A percentile compares a stretch with the other conserved stretches of the same genome.
These are phyloP conservation scores for Rapana venosa DNA, from an alignment of 2,888 invertebrate species.

Conservation along the genomic window DNA sequence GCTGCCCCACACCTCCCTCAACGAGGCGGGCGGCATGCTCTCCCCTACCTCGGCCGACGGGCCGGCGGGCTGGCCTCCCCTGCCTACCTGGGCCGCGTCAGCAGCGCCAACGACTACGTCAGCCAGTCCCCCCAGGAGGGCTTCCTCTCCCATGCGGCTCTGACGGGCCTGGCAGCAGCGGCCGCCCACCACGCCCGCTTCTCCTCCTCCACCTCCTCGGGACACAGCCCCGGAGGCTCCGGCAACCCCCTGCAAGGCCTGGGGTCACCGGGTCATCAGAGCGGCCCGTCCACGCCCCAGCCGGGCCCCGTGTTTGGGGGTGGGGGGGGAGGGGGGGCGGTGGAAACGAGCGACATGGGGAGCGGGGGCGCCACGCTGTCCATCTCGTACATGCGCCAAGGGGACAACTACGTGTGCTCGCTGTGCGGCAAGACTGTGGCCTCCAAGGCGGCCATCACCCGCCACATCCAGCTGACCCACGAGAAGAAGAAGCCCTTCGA, in stretches of 20 bases:
- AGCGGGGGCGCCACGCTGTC: slow-evolving; percentile 46
- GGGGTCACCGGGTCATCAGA: not conserved
- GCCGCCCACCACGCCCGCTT: slow-evolving; percentile 41
- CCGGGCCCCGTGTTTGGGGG: not conserved
- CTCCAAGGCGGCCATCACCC: slow-evolving; percentile 69
- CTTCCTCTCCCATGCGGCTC: slow-evolving; percentile 36
- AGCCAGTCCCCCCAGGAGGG: slow-evolving; percentile 20
- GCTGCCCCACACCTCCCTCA: slow-evolving; percentile 39
- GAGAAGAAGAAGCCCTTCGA: slow-evolving; percentile 62
- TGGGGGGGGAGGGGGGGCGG: not conserved
- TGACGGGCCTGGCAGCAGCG: slow-evolving; percentile 35
- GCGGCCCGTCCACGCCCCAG: not conserved
- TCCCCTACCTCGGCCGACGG: slow-evolving; percentile 6
- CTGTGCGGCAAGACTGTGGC: slow-evolving; percentile 68
- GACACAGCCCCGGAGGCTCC: slow-evolving; percentile 8
- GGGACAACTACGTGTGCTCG: slow-evolving; percentile 60
- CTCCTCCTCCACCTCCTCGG: slow-evolving; percentile 7
- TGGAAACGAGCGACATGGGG: slow-evolving; percentile 39
- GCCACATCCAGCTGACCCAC: slow-evolving; percentile 67
- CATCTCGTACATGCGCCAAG: slow-evolving; percentile 52
- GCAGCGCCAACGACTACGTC: slow-evolving; percentile 20
- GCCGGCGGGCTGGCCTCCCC: not conserved
- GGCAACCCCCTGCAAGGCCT: not conserved
- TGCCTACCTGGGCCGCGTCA: slow-evolving; percentile 26
- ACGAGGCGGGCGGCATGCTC: slow-evolving; percentile 28